phyloP scores from a whole-genome alignment of 2,888 invertebrate species.

The Noctuana brunneofusca region DNA sequence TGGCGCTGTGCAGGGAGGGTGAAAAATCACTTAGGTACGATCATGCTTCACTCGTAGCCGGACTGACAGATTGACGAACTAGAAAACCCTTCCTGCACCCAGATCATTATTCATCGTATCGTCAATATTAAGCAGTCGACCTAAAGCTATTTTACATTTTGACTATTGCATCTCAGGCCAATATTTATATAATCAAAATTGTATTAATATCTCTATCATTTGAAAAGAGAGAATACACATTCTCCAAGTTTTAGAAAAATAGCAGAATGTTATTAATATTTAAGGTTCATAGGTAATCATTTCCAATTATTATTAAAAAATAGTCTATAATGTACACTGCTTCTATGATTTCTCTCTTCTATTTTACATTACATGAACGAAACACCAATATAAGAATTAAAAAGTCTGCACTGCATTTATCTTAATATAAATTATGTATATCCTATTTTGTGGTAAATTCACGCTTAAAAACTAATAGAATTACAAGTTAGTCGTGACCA shows the following conservation, averaged over 20 bases:
- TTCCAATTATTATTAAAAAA: background rate
- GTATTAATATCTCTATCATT: background rate
- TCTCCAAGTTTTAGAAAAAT: background rate
- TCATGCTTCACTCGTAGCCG: no score
- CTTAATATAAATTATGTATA: background rate
- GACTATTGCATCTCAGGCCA: background rate
- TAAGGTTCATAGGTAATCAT: background rate
- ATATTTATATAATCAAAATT: background rate
- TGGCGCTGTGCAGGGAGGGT: background rate
- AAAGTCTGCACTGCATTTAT: background rate
- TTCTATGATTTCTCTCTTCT: background rate
- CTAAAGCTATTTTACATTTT: background rate
- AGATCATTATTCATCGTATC: background rate
- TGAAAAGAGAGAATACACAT: background rate
- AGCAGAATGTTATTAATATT: background rate
- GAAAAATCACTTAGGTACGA: no score
- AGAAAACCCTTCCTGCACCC: background rate
- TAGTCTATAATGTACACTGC: background rate
- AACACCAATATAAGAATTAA: background rate
- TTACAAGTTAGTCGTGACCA: background rate
- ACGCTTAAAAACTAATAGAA: constrained; percentile 4
- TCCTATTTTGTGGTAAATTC: background rate
- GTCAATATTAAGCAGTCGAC: background rate
- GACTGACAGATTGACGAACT: background rate
- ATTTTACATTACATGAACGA: background rate